Percentiles rank a stretch among this genome's conserved stretches.
Evolutionary conservation across 1,140 invertebrate species (phyloP).

Genomic region (Cydia amplana): DNA sequence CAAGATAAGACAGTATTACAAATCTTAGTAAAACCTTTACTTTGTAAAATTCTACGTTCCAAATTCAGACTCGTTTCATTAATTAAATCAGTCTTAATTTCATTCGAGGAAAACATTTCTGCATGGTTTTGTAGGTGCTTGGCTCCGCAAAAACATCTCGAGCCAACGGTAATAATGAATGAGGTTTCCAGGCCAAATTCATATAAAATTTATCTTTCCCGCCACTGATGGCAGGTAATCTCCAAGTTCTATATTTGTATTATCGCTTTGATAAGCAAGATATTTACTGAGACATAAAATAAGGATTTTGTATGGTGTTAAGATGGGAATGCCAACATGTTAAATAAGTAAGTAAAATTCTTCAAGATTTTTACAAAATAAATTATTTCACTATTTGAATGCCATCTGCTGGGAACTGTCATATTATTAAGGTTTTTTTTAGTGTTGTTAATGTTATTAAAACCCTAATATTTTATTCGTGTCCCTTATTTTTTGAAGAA

Average conservation of each 20-base stretch:
- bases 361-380: neutral
- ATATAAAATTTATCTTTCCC: constrained; percentile 46
- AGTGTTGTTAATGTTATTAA: no score
- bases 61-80: constrained; percentile 24
- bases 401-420: no score
- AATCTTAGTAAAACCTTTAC: neutral
- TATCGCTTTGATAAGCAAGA: neutral
- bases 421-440: no score
- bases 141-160: constrained; percentile 42
- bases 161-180: constrained; percentile 49
- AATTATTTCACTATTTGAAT: neutral
- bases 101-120: constrained; percentile 24
- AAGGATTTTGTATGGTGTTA: neutral
- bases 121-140: constrained; percentile 14
- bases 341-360: no score
- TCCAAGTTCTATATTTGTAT: constrained; percentile 3
- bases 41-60: constrained; percentile 13
- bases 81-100: constrained; percentile 25
- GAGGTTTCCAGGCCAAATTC: constrained; percentile 45
- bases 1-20: neutral
- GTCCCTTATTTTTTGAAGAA: no score
- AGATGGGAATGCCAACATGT: neutral
- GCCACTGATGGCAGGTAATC: constrained; percentile 3
- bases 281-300: constrained; percentile 10
- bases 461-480: no score